Evolutionary conservation across 2,888 invertebrate genomes (phyloP).

Genomic region (Drosophila acutilabella): DNA sequence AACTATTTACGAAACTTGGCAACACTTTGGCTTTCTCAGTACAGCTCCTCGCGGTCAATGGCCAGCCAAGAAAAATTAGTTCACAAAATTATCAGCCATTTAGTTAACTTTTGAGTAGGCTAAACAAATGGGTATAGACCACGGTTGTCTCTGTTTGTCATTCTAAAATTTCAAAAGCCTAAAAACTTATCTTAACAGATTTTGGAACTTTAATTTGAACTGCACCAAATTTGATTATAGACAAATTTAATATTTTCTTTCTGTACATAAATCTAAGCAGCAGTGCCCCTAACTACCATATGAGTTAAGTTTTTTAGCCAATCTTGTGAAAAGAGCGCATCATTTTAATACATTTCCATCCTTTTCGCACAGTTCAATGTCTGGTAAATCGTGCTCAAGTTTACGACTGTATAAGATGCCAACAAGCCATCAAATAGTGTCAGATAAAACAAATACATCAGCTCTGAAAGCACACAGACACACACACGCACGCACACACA

Average conservation of each 20-base stretch:
- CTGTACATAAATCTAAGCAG: too few relatives aligned
- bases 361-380: conserved; percentile 62
- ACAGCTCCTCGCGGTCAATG: conserved; percentile 24
- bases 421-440: conserved; percentile 58
- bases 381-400: conserved; percentile 62
- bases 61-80: conserved; percentile 8
- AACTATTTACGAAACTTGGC: conserved; percentile 39
- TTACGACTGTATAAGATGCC: conserved; percentile 51
- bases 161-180: not conserved
- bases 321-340: conserved; percentile 10
- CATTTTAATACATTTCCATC: conserved; percentile 9
- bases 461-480: too few relatives aligned
- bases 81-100: too few relatives aligned
- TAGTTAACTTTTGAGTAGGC: not conserved
- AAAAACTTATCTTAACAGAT: conserved; percentile 1
- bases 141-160: not conserved
- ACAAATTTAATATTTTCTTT: too few relatives aligned
- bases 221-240: too few relatives aligned
- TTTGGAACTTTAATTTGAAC: too few relatives aligned
- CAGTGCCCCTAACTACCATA: too few relatives aligned
- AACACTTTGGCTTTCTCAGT: conserved; percentile 32
- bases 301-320: conserved; percentile 42
- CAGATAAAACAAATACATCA: conserved; percentile 57
- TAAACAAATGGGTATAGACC: conserved; percentile 17
- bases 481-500: too few relatives aligned